Evolutionary conservation across 2,888 invertebrate genomes (phyloP), one percentile per base, ranked within the genome.

Genomic region (Nezara viridula): DNA sequence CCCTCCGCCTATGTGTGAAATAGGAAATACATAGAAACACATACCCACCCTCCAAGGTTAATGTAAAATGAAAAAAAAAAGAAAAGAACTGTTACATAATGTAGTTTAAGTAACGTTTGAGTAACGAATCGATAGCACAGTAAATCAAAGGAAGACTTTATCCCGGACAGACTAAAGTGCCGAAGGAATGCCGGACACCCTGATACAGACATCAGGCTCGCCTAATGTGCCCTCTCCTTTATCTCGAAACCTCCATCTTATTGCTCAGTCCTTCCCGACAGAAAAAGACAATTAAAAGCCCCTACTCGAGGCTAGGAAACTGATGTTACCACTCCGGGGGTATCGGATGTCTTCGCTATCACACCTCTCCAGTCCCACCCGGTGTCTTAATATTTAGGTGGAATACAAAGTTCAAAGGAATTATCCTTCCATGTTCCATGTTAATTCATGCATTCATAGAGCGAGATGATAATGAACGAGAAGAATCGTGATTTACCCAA

Each of bases 251-350:
- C 44, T 44, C 81, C 40, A 81, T 81, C 81, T 81, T 81, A 81
- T 81, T 81, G 24, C 81, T 37, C 81, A n/a, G 44, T 16, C 44
- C 81, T 9, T 44, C 44, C n/a, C 7, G 81, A 81, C 81, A 81
- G 44, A 81, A 81, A 81, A 81, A 81, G 44, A 81, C 81, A 81
- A 81, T 81, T 81, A 81, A 81, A 77, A 44, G 40, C 4, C 66
- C 37, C 66, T 37, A 32, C 66, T 14, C 66, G 66, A 9, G 37
- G 66, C 32, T 73, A 37, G 66, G 16, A 32, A 60, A 60, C 37
- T 73, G 66, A 73, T 73, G 66, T 73, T 21, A 19, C 66, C 16
- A 73, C 66, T 16, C 66, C 37, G 66, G 66, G 37, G 66, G 66
- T 73, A 37, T 73, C 37, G 27, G 5, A 73, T 73, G 66, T 73